A percentile compares a stretch with the other conserved stretches of the same genome.
These are phyloP conservation scores for Spongilla lacustris DNA, from an alignment of 37 sponge, comb jelly and placozoan genomes.

Conservation along the genomic window DNA sequence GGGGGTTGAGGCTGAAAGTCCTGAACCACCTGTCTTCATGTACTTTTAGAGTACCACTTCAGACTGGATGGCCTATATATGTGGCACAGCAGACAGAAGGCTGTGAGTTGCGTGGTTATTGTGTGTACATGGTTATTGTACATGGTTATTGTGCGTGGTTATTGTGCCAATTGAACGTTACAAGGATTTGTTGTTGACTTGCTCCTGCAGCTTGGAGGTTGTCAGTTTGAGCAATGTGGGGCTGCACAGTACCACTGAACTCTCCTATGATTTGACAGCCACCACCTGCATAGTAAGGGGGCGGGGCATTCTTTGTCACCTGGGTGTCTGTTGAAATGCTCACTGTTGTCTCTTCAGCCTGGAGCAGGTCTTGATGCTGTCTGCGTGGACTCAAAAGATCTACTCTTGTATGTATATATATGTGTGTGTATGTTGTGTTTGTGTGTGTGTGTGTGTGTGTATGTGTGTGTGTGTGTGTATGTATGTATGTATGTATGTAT, in stretches of 20 bases:
- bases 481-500: slow-evolving; percentile 19
- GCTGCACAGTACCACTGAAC: background rate
- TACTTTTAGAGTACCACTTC: background rate
- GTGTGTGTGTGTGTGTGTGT: slow-evolving; percentile 47
- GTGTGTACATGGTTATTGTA: too few relatives aligned
- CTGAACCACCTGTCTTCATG: background rate
- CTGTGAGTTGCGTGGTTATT: too few relatives aligned
- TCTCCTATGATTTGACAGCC: background rate
- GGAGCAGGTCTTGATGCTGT: background rate
- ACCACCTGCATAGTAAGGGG: background rate
- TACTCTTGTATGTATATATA: background rate
- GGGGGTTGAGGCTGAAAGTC: background rate
- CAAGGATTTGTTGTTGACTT: too few relatives aligned
- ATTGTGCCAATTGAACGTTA: too few relatives aligned
- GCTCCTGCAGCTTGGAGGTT: background rate
- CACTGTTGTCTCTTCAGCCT: background rate
- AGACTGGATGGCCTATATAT: background rate
- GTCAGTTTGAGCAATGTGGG: background rate
- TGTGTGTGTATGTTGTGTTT: slow-evolving; percentile 45
- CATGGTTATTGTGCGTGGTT: too few relatives aligned
- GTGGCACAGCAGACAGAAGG: background rate
- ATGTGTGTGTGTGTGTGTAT: slow-evolving; percentile 38
- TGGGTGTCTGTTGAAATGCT: too few relatives aligned
- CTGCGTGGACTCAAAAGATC: background rate
- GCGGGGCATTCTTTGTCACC: too few relatives aligned